Conservation (phyloP, 2,113 vertebrate genomes). For the Vulpes vulpes region DNA sequence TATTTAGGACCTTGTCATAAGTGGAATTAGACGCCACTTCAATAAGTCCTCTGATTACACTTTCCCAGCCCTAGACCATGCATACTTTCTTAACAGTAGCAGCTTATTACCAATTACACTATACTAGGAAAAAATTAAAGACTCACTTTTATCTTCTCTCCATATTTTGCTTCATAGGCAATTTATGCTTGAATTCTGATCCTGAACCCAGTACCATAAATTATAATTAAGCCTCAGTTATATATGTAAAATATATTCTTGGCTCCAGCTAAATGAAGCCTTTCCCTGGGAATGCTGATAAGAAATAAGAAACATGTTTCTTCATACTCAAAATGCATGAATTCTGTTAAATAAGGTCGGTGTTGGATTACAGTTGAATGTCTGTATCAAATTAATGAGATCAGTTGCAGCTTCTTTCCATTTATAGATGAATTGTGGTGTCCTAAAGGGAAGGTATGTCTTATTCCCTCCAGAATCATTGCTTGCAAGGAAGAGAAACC, state of each 20-base stretch:
- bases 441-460: background rate
- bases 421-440: background rate
- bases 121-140: background rate
- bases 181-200: background rate
- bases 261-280: conserved; percentile 50
- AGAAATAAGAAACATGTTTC: conserved; percentile 41
- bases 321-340: conserved; percentile 55
- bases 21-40: background rate
- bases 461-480: background rate
- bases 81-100: background rate
- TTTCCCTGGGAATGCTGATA: conserved; percentile 29
- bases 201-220: background rate
- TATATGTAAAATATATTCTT: conserved; percentile 14
- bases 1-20: background rate
- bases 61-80: background rate
- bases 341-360: conserved; percentile 35
- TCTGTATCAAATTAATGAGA: conserved; percentile 49
- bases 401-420: background rate
- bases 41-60: background rate
- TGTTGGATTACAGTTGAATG: conserved; percentile 17
- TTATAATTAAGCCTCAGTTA: conserved; percentile 23
- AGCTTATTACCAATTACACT: background rate
- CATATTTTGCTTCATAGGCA: background rate
- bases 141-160: background rate
- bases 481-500: background rate